Base-by-base conservation (phyloP, 2,888 invertebrate genomes). In the Tridacna gigas region DNA sequence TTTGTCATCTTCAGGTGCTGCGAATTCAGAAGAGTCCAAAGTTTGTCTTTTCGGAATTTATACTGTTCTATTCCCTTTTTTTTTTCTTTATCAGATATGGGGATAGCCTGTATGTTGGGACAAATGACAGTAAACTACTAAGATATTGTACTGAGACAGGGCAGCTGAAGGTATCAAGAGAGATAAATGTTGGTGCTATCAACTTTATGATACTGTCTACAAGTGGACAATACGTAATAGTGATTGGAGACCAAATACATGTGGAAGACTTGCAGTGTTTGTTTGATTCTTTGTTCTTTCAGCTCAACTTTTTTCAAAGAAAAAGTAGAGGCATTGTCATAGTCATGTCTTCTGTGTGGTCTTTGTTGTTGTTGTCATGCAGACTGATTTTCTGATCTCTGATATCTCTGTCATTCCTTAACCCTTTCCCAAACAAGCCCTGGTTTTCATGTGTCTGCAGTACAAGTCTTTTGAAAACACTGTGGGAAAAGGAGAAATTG, bases 181-280 rank as follows among this genome's bases (percentile, higher is more conserved):
- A 79, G 15, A 66, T 84, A 1, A 75, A 80, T 13, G 79, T 79
- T 56, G 80, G 80, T 2, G 69, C 77, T 0, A 82, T 89, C 0
- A 74, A 79, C 18, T 65, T 80, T 11, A 73, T 91, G 80, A 22
- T 88, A 11, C 61, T 88, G 45, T 90, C 91, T 13, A 86, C 75
- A 47, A 86, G 79, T 74, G 90, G 89, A 0, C 79, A 83, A 20
- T 84, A 78, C 56, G 83, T 91, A n/a, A 86, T 90, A 48, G 86
- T 79, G 2, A 85, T 75, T 20, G 86, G 86, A 48, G n/a, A n/a
- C 18, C 56, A 83, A 13, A 79, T 86, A 12, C 83, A 81, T 66
- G 65, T 86, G 11, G 86, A 83, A 37, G 86, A 86, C 51, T 37
- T 86, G 37, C 74, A 79, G 22, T 77, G 86, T 86, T 56, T 75